These are phyloP conservation scores for Axinella damicornis DNA, from an alignment of 37 sponge, comb jelly and placozoan genomes.

Conservation along the genomic window DNA sequence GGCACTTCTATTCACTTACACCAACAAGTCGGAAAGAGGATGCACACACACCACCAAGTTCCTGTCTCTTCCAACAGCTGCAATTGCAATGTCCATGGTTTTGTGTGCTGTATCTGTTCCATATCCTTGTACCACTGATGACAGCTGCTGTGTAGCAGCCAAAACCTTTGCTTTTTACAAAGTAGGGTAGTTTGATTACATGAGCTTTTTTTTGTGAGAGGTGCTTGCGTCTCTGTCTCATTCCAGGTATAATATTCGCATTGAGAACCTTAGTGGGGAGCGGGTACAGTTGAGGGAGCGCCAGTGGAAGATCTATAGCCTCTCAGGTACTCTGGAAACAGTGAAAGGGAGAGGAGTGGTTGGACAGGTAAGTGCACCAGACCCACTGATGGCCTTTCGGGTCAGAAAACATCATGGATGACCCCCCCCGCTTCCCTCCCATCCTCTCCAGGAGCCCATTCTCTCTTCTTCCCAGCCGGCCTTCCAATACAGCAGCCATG, in stretches of 20 bases:
- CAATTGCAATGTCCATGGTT: no score
- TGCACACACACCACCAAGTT: no score
- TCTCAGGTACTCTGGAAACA: constrained; percentile 85
- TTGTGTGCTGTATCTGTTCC: no score
- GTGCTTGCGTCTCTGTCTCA: no score
- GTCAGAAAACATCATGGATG: background rate
- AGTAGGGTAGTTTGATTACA: no score
- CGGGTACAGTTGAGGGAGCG: constrained; percentile 87
- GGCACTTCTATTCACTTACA: no score
- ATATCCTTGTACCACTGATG: no score
- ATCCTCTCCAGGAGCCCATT: constrained; percentile 77
- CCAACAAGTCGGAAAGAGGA: no score
- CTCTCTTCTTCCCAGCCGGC: constrained; percentile 74
- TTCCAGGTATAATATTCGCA: constrained; percentile 84
- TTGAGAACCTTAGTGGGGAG: constrained; percentile 86
- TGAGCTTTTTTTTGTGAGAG: no score
- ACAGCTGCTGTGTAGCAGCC: no score
- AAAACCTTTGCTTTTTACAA: no score
- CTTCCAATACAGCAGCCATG: constrained; percentile 97
- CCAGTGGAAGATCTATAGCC: constrained; percentile 89
- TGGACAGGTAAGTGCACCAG: constrained; percentile 76
- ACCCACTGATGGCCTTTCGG: background rate
- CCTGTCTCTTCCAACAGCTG: no score
- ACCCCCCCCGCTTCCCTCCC: background rate
- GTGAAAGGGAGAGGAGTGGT: constrained; percentile 93